Conservation (phyloP, 2,113 vertebrate genomes). For the Alethe diademata region DNA sequence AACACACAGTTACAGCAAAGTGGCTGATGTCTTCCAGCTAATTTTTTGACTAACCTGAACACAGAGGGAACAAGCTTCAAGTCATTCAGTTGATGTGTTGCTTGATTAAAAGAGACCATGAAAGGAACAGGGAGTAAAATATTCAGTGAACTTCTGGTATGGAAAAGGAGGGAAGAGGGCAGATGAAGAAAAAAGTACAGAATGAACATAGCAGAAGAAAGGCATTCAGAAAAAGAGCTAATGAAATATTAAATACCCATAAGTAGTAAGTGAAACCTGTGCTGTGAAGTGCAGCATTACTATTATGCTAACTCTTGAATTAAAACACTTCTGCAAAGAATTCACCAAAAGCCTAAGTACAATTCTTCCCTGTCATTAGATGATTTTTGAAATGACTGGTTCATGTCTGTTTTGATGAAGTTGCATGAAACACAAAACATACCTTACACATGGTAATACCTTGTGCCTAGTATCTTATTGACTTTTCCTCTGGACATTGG, state of each 20-base stretch:
- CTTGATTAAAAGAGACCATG: neutral
- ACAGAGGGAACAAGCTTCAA: neutral
- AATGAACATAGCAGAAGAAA: neutral
- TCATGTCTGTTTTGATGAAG: neutral
- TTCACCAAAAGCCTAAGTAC: neutral
- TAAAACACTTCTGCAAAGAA: neutral
- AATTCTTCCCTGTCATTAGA: neutral
- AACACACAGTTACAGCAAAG: neutral
- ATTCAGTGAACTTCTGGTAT: neutral
- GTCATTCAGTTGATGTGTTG: neutral
- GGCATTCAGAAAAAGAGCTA: neutral
- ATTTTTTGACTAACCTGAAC: neutral
- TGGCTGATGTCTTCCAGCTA: neutral
- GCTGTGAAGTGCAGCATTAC: neutral
- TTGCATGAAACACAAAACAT: neutral
- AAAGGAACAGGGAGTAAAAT: neutral
- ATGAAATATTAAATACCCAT: neutral
- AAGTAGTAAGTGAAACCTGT: neutral
- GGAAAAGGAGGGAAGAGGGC: neutral
- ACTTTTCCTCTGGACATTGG: neutral
- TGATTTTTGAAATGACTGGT: neutral
- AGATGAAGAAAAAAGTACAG: neutral
- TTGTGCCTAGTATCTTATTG: neutral
- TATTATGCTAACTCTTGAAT: neutral
- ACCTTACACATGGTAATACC: neutral